phyloP scores from a whole-genome alignment of 1,140 invertebrate genomes.

The Drosophila serrata region DNA sequence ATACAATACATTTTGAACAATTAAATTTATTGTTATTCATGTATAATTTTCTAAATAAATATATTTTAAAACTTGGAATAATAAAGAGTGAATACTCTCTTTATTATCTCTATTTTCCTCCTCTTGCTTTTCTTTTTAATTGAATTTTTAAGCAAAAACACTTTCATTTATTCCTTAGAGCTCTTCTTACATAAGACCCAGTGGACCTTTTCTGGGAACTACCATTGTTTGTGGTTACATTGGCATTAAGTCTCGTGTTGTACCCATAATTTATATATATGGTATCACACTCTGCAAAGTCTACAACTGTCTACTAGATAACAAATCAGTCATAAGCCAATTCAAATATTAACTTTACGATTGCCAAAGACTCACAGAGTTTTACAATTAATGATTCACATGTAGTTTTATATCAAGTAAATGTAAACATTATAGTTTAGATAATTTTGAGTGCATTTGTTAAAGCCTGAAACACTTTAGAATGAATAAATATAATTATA shows the following conservation, averaged over 20 bases:
- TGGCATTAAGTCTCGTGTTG: background rate
- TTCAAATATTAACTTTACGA: background rate
- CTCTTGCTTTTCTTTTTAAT: background rate
- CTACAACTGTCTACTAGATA: conserved; percentile 2
- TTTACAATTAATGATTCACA: conserved; percentile 1
- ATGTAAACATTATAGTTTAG: background rate
- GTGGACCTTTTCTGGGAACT: background rate
- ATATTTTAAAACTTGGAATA: too few species aligned
- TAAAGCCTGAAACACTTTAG: too few species aligned
- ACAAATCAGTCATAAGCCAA: conserved; percentile 2
- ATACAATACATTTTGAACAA: background rate
- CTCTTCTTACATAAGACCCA: background rate
- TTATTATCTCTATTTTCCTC: too few species aligned
- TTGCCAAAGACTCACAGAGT: background rate
- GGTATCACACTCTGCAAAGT: background rate
- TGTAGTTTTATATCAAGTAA: background rate
- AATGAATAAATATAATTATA: background rate
- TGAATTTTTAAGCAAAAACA: background rate
- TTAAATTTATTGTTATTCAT: too few species aligned
- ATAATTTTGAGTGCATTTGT: background rate
- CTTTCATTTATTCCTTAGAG: too few species aligned
- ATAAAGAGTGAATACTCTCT: too few species aligned
- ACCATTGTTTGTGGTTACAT: background rate
- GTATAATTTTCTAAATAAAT: too few species aligned
- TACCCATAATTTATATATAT: background rate